Percentiles rank a stretch among this genome's conserved stretches.
Conservation (phyloP, 2,797 vertebrate species). For the Vipera latastei region DNA sequence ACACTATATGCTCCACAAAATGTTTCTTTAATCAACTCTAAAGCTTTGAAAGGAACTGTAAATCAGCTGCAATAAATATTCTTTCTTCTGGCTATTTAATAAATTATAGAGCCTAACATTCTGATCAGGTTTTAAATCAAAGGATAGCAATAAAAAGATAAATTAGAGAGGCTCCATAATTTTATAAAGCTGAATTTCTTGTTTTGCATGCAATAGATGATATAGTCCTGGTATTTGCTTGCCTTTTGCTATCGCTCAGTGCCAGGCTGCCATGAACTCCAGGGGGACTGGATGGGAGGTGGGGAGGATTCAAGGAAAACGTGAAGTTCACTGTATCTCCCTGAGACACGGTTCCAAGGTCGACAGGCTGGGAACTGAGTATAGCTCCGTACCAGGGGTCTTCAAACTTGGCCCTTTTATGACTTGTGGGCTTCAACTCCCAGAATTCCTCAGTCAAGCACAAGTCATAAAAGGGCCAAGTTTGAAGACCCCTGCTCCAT, state of each 20-base stretch:
- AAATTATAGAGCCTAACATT: background rate
- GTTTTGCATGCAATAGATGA: background rate
- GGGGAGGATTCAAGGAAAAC: background rate
- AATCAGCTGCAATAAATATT: background rate
- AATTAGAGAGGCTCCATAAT: background rate
- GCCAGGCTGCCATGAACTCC: background rate
- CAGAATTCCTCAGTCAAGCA: too few species aligned
- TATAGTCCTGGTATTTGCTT: background rate
- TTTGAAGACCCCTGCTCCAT: background rate
- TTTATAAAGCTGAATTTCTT: background rate
- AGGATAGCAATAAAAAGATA: background rate
- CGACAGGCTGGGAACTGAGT: background rate
- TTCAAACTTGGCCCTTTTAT: too few species aligned
- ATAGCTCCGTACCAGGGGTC: background rate
- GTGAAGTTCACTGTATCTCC: background rate
- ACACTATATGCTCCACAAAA: background rate
- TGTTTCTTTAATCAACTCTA: too few species aligned
- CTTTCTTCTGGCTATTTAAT: background rate
- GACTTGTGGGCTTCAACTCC: too few species aligned
- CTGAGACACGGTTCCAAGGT: background rate
- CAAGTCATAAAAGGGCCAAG: too few species aligned
- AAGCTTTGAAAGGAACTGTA: background rate
- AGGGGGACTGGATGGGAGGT: background rate
- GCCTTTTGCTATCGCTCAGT: background rate
- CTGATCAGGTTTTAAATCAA: background rate